Percentiles rank a stretch among this genome's conserved stretches.
Conservation (phyloP, 2,113 vertebrate species). For the Carlito syrichta region DNA sequence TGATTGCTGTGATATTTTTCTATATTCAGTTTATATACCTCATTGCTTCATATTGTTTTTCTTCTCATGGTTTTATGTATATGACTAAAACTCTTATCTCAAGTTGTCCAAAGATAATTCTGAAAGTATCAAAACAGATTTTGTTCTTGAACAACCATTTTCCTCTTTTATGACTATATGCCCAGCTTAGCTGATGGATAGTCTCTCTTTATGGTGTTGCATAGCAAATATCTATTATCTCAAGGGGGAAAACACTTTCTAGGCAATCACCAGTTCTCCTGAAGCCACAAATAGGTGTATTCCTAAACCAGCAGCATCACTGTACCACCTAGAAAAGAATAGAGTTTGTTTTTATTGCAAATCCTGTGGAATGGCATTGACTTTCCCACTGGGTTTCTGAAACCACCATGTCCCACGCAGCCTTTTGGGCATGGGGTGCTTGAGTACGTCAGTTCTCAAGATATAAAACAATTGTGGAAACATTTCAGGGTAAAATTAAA, state of each 20-base stretch:
- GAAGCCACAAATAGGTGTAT: slow-evolving; percentile 93
- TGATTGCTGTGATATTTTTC: not conserved
- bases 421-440: not conserved
- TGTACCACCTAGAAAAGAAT: slow-evolving; percentile 91
- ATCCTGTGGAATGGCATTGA: not conserved
- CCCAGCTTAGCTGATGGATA: not conserved
- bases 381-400: not conserved
- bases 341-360: not conserved
- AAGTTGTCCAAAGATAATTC: not conserved
- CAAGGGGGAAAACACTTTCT: slow-evolving; percentile 13
- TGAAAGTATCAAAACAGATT: slow-evolving; percentile 3
- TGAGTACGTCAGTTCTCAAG: not conserved
- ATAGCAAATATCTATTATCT: not conserved
- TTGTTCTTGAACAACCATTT: not conserved
- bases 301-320: slow-evolving; percentile 99
- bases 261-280: slow-evolving; percentile 86
- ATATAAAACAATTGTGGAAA: slow-evolving; percentile 37
- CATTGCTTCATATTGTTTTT: not conserved
- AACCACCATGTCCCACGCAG: not conserved
- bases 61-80: not conserved
- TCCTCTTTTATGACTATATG: not conserved
- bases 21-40: not conserved
- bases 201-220: not conserved
- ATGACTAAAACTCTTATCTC: not conserved
- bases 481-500: slow-evolving; percentile 57